phyloP scores from a whole-genome alignment of 1,140 invertebrate genomes.

The Drosophila triauraria region DNA sequence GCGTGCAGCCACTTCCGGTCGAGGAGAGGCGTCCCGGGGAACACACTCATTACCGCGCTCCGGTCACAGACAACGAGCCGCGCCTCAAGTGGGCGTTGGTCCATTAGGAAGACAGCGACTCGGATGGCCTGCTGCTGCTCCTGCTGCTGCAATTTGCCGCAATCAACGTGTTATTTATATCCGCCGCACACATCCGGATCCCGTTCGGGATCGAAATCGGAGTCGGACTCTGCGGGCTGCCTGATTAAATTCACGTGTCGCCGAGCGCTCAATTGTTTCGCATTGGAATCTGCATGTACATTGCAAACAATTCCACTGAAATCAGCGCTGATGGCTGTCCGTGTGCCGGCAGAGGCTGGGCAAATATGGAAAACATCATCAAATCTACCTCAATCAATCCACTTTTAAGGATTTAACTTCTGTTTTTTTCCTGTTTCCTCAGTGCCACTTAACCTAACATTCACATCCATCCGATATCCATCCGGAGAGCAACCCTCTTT shows the following conservation, averaged over 20 bases:
- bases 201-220: constrained; percentile 3
- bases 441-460: constrained; percentile 6
- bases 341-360: no score
- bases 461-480: not conserved
- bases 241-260: constrained; percentile 84
- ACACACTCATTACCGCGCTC: constrained; percentile 55
- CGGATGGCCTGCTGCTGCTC: not conserved
- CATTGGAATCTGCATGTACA: constrained; percentile 64
- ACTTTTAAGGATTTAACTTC: not conserved
- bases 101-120: constrained; percentile 54
- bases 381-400: not conserved
- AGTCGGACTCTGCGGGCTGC: constrained; percentile 53
- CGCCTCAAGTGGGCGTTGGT: constrained; percentile 71
- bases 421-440: constrained; percentile 1
- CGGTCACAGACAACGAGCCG: constrained; percentile 54
- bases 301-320: not conserved
- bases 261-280: constrained; percentile 61
- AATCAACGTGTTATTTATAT: constrained; percentile 74
- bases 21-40: constrained; percentile 2
- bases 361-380: not conserved
- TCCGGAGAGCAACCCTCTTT: constrained; percentile 1
- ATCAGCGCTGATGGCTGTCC: no score
- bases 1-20: constrained; percentile 67
- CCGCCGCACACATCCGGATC: constrained; percentile 40
- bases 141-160: constrained; percentile 27